A percentile compares a stretch with the other conserved stretches of the same genome.
These are phyloP conservation scores for Mormyrops attenuatus DNA, from an alignment of 2,797 vertebrate species.

Conservation along the genomic window DNA sequence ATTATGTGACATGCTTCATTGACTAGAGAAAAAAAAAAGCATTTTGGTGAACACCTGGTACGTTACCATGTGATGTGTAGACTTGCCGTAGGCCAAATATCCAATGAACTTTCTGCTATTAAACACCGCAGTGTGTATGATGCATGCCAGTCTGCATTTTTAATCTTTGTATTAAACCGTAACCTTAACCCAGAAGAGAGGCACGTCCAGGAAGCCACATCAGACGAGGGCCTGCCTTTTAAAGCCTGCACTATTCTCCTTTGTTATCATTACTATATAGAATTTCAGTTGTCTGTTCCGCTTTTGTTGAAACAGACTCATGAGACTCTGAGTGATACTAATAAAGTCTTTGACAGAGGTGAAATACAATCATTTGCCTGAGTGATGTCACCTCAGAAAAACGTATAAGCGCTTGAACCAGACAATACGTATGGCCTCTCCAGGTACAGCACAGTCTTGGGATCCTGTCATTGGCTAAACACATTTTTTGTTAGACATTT, in stretches of 20 bases:
- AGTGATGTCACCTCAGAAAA: slow-evolving; percentile 53
- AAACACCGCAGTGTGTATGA: slow-evolving; percentile 29
- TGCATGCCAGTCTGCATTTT: slow-evolving; percentile 23
- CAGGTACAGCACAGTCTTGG: not conserved
- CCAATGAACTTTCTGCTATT: slow-evolving; percentile 11
- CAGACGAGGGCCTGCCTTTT: slow-evolving; percentile 46
- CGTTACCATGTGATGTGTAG: not conserved
- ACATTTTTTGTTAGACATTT: not conserved
- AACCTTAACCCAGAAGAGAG: slow-evolving; percentile 42
- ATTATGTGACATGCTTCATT: not conserved
- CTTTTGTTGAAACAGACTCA: slow-evolving; percentile 47
- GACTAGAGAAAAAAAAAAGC: not conserved
- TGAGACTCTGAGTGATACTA: slow-evolving; percentile 53
- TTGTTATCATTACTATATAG: slow-evolving; percentile 41
- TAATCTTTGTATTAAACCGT: slow-evolving; percentile 31
- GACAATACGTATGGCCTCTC: slow-evolving; percentile 16
- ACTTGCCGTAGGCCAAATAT: slow-evolving; percentile 5
- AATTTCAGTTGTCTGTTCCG: slow-evolving; percentile 36
- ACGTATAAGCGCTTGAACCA: slow-evolving; percentile 37
- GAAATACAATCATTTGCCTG: slow-evolving; percentile 44
- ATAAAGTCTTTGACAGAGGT: slow-evolving; percentile 52
- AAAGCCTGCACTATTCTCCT: slow-evolving; percentile 48
- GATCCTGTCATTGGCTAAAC: not conserved
- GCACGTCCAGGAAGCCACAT: slow-evolving; percentile 37
- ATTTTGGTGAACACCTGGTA: slow-evolving; percentile 15